Percentiles rank a stretch among this genome's conserved stretches.
These are phyloP conservation scores for Molothrus aeneus DNA, from an alignment of 2,797 vertebrate species.

Conservation along the genomic window DNA sequence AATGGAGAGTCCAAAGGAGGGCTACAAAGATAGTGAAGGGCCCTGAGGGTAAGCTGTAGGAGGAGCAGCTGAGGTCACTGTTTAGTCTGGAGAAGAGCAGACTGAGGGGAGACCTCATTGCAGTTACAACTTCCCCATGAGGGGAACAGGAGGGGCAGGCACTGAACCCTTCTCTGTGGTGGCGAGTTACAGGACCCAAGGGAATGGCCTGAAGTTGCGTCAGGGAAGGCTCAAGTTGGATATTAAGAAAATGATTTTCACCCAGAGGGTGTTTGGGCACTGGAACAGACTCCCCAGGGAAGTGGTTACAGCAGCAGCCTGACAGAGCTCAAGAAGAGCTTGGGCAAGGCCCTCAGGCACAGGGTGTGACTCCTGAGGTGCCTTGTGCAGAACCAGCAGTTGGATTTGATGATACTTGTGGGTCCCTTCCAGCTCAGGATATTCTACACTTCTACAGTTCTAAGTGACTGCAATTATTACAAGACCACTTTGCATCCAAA, in stretches of 20 bases:
- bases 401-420: neutral
- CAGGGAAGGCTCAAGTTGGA: neutral
- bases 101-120: neutral
- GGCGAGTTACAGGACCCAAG: rapidly evolving
- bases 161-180: neutral
- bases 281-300: neutral
- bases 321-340: neutral
- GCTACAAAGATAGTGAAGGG: neutral
- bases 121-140: rapidly evolving
- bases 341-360: neutral
- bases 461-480: neutral
- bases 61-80: neutral
- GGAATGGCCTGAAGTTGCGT: neutral
- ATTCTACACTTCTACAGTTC: neutral
- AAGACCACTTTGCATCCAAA: neutral
- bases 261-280: neutral
- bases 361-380: neutral
- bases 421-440: neutral
- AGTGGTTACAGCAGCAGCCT: neutral
- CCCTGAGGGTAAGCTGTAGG: neutral
- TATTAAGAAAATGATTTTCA: neutral
- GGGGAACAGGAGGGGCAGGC: rapidly evolving
- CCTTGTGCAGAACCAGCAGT: neutral
- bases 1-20: neutral
- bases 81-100: neutral